phyloP scores from a whole-genome alignment of 2,797 vertebrate species.

The Oceanodroma leucorhoa region DNA sequence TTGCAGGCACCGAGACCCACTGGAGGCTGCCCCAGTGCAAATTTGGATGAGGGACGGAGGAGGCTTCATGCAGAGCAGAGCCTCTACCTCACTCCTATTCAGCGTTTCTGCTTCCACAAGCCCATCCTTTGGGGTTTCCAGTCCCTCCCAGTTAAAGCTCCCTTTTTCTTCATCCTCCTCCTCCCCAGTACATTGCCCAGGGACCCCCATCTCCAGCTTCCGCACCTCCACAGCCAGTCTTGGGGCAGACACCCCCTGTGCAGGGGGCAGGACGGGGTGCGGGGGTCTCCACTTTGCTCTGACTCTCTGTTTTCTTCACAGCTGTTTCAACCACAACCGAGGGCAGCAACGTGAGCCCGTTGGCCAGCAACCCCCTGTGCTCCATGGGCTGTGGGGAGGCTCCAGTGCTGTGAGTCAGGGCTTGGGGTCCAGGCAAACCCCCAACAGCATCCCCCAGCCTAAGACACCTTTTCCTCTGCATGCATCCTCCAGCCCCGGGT shows the following conservation, averaged over 20 bases:
- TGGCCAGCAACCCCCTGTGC: not conserved
- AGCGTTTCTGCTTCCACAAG: not conserved
- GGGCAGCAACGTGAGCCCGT: accelerated
- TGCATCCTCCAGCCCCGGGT: not conserved
- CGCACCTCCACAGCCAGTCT: not conserved
- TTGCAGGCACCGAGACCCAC: not conserved
- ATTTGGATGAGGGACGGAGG: not conserved
- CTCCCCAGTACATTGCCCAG: not conserved
- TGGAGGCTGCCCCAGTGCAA: not conserved
- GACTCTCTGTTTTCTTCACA: not conserved
- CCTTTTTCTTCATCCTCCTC: not conserved
- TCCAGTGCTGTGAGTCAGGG: not conserved
- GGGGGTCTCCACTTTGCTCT: not conserved
- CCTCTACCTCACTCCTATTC: accelerated
- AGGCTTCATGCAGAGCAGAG: not conserved
- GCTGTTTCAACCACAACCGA: not conserved
- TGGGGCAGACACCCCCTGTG: accelerated
- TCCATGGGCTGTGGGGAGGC: not conserved
- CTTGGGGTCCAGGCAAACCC: accelerated
- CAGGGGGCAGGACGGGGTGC: accelerated
- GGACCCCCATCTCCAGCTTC: not conserved
- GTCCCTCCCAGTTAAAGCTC: not conserved
- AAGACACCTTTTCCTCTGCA: not conserved
- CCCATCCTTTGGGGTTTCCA: not conserved
- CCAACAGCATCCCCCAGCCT: not conserved